Conservation (phyloP, 2,113 vertebrate species). For the Takifugu bimaculatus region DNA sequence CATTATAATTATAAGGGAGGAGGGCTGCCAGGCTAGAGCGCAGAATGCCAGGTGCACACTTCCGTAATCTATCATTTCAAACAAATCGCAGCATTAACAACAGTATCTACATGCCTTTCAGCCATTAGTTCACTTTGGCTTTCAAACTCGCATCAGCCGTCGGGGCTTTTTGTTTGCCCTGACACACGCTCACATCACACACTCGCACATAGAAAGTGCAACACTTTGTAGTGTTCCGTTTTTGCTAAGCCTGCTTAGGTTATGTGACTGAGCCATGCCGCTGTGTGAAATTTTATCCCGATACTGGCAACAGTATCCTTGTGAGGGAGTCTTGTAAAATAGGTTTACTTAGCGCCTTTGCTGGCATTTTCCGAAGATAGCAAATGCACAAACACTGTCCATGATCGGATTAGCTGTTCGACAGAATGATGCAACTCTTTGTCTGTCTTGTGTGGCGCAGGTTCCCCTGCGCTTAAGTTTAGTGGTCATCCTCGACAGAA, state of each 20-base stretch:
- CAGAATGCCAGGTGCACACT: constrained; percentile 75
- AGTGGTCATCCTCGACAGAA: constrained; percentile 69
- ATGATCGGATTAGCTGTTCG: constrained; percentile 79
- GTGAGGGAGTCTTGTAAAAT: constrained; percentile 81
- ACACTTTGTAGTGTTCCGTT: constrained; percentile 70
- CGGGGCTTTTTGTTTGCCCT: constrained; percentile 42
- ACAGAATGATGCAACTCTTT: constrained; percentile 82
- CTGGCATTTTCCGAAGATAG: constrained; percentile 79
- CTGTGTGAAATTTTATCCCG: constrained; percentile 79
- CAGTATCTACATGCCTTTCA: constrained; percentile 60
- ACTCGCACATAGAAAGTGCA: constrained; percentile 58
- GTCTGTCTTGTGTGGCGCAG: constrained; percentile 76
- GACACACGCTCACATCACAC: constrained; percentile 19
- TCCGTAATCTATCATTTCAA: constrained; percentile 69
- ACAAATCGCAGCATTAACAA: constrained; percentile 66
- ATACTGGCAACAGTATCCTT: constrained; percentile 75
- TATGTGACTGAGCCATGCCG: constrained; percentile 74
- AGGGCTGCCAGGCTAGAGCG: constrained; percentile 72
- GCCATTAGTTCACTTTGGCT: constrained; percentile 65
- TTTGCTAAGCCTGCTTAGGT: constrained; percentile 75
- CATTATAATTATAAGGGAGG: constrained; percentile 76
- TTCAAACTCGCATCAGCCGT: constrained; percentile 55
- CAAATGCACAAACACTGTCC: constrained; percentile 75
- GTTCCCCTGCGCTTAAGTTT: constrained; percentile 67
- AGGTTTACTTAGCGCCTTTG: constrained; percentile 80